A percentile compares a stretch with the other conserved stretches of the same genome.
phyloP scores from a whole-genome alignment of 2,888 invertebrate species.

The Tetragnatha montana region DNA sequence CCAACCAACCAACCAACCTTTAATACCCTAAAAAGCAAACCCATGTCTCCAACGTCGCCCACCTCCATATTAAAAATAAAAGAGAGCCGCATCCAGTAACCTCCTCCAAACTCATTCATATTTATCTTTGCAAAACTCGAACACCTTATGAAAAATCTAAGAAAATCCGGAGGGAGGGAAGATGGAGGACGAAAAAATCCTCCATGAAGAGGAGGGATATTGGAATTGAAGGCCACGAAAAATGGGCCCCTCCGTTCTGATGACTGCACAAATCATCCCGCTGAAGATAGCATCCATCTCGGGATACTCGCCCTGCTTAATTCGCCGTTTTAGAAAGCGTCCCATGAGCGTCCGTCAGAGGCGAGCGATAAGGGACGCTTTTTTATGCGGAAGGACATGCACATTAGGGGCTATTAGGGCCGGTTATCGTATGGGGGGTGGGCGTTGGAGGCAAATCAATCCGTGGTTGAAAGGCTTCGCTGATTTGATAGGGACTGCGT shows the following conservation, averaged over 20 bases:
- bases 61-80: neutral
- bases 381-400: neutral
- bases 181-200: neutral
- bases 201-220: conserved; percentile 16
- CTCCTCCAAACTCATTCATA: neutral
- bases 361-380: conserved; percentile 16
- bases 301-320: conserved; percentile 53
- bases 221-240: conserved; percentile 51
- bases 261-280: conserved; percentile 62
- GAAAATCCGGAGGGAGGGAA: neutral
- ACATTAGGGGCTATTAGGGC: neutral
- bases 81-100: neutral
- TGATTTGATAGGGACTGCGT: too few species aligned
- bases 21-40: too few species aligned
- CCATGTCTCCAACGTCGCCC: neutral
- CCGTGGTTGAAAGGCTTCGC: too few species aligned
- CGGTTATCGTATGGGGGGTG: neutral
- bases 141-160: neutral
- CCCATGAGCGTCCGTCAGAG: conserved; percentile 60
- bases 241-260: conserved; percentile 42
- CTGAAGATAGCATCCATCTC: conserved; percentile 61
- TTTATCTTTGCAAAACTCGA: neutral
- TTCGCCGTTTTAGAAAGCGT: conserved; percentile 54
- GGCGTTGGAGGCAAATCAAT: neutral
- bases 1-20: too few species aligned